A percentile compares a stretch with the other conserved stretches of the same genome.
These are phyloP conservation scores for Emydocephalus ijimae DNA, from an alignment of 2,113 vertebrate species.

Conservation along the genomic window DNA sequence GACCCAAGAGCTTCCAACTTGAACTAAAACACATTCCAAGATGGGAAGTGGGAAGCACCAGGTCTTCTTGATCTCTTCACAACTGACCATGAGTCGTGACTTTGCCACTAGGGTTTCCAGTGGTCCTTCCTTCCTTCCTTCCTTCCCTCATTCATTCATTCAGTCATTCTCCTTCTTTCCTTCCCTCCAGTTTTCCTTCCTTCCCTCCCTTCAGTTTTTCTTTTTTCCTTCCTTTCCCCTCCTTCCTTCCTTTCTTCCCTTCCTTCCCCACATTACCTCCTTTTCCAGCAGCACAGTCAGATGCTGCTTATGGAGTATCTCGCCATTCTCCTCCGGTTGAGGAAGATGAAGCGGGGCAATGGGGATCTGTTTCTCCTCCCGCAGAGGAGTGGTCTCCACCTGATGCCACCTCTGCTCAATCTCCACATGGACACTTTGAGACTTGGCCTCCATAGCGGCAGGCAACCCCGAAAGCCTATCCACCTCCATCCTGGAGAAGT, in stretches of 20 bases:
- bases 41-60: neutral
- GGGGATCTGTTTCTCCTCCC: constrained; percentile 94
- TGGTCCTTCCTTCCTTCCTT: fast-evolving
- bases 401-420: constrained; percentile 97
- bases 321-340: constrained; percentile 56
- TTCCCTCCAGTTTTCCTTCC: constrained; percentile 52
- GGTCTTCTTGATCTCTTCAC: neutral
- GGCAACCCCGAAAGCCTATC: constrained; percentile 68
- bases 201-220: no score
- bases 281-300: constrained; percentile 85
- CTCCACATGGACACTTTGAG: constrained; percentile 81
- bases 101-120: fast-evolving
- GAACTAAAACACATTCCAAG: neutral
- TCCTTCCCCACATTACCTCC: constrained; percentile 74
- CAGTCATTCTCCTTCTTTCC: no score
- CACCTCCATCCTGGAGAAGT: constrained; percentile 81
- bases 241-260: no score
- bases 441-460: constrained; percentile 47
- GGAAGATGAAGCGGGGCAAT: constrained; percentile 75
- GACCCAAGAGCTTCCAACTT: neutral
- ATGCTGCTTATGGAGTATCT: constrained; percentile 76
- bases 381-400: constrained; percentile 90
- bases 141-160: neutral
- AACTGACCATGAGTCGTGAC: neutral
- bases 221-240: neutral